Evolutionary conservation across 2,888 invertebrate genomes (phyloP), one percentile per base, ranked within the genome.

Genomic region (Caenorhabditis sp.): DNA sequence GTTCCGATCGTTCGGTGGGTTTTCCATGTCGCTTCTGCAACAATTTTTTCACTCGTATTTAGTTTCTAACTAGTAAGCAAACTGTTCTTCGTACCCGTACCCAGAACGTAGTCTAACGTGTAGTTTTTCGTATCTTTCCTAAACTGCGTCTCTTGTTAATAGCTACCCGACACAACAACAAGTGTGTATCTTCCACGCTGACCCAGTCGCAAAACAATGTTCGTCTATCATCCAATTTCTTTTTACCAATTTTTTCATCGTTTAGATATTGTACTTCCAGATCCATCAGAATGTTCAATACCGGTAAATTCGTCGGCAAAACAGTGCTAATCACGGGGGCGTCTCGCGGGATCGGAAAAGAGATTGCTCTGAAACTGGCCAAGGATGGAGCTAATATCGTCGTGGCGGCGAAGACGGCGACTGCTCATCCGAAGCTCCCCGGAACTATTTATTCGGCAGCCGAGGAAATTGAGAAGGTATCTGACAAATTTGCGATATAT

Each of bases 381-480:
- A 80, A 81, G 50, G 95, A 96, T 92, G 95, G 95, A 27, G 95
- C 95, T 0, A 95, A 95, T 90, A 92, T 96, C 84, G 93, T 95
- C 13, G 92, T 96, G 79, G 95, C 95, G 58, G 95, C 95, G 5
- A 96, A 96, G 92, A 95, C 95, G 24, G 94, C 94, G 0, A 93
- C 94, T 80, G 93, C 94, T 0, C 95, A 96, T 91, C 94, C 95
- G 0, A 95, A 95, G 90, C 91, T 96, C 37, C 94, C 95, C 17
- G 95, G 95, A 79, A 96, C 96, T 45, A 95, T 96, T 89, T 95
- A 94, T 90, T 93, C 94, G 5, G 94, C 95, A 52, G 95, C 95
- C 9, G 92, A 94, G 91, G 95, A 96, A 92, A 93, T 95, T 94
- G 84, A 84, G 43, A 81, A 80, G 68, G 81, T 80, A 30, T n/a